A percentile compares a stretch with the other conserved stretches of the same genome.
Evolutionary conservation across 2,888 invertebrate species (phyloP).

Genomic region (Ecliptopera silaceata): DNA sequence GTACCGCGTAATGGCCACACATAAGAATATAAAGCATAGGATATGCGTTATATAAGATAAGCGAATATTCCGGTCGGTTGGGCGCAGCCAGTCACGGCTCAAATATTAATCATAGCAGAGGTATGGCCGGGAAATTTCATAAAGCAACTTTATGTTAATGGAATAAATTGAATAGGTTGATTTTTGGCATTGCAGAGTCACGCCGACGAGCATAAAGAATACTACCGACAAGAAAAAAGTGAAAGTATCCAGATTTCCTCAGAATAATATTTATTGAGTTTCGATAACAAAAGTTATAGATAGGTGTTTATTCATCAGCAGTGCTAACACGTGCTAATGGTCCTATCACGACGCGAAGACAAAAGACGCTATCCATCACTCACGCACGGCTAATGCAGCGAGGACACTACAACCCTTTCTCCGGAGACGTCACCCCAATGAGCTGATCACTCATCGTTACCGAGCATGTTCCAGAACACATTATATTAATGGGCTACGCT

Average conservation of each 20-base stretch:
- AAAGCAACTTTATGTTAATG: conserved; percentile 71
- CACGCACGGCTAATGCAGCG: conserved; percentile 63
- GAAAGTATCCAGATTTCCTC: conserved; percentile 8
- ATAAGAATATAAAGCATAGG: conserved; percentile 5
- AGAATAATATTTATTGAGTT: conserved; percentile 2
- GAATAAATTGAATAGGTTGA: conserved; percentile 65
- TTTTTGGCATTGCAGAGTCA: conserved; percentile 51
- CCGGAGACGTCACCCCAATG: conserved; percentile 46
- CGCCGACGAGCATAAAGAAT: conserved; percentile 37
- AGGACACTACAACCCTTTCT: conserved; percentile 70
- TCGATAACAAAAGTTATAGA: conserved; percentile 9
- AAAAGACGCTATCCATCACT: conserved; percentile 70
- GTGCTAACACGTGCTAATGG: conserved; percentile 63
- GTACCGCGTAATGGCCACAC: not conserved
- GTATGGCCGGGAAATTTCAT: conserved; percentile 63
- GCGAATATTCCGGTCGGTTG: conserved; percentile 53
- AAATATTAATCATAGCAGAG: conserved; percentile 68
- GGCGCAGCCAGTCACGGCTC: conserved; percentile 63
- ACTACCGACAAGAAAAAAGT: not conserved
- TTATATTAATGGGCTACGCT: conserved; percentile 20
- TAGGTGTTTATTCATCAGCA: conserved; percentile 25
- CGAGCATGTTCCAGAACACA: conserved; percentile 30
- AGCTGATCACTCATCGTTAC: conserved; percentile 50
- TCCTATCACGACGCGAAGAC: conserved; percentile 54
- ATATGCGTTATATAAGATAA: conserved; percentile 42